Base-by-base conservation (phyloP, 2,888 invertebrate species). In the Drosophila emarginata region DNA sequence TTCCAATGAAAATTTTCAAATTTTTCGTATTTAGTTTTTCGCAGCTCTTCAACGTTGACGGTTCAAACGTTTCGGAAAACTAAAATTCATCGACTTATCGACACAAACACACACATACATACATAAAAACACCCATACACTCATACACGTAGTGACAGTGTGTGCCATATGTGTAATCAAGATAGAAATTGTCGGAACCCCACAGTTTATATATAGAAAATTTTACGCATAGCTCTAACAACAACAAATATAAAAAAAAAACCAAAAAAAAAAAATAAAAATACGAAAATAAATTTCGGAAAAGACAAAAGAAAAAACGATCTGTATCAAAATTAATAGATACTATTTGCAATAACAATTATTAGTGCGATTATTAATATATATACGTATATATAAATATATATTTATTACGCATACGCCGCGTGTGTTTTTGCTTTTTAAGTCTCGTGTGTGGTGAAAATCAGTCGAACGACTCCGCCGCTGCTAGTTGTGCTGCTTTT, bases 191-290 rank as follows among this genome's bases (percentile, higher is more conserved):
- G 57, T 71, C 80, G 72, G 70, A 73, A 69, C 70, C 70, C 77
- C 76, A 76, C 80, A 72, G 83, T 83, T 88, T 90, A 90, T 89
- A 90, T 90, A 90, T 90, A 90, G 90, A 90, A 89, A 89, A 89
- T 86, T 82, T 61, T 64, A 89, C 89, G 89, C 89, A 89, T 90
- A 89, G 88, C 86, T 79, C 77, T 88, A 85, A 45, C 18, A 45
- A 45, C 45, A 88, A 77, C 77, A 66, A 78, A 85, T 5, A 26
- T 6, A 26, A 4, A 26, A 26, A 85, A 70, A 77, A 74, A 82
- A n/a, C n/a, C n/a, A 82, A 78, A 32, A 88, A 75, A 74, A 63
- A 78, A 72, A 78, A 80, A 71, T 4, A 78, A 76, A 86, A 79
- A 79, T 83, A 74, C 64, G 39, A 72, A 66, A 67, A 69, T 64